phyloP scores from a whole-genome alignment of 1,140 invertebrate genomes.

The Nasonia vitripennis region DNA sequence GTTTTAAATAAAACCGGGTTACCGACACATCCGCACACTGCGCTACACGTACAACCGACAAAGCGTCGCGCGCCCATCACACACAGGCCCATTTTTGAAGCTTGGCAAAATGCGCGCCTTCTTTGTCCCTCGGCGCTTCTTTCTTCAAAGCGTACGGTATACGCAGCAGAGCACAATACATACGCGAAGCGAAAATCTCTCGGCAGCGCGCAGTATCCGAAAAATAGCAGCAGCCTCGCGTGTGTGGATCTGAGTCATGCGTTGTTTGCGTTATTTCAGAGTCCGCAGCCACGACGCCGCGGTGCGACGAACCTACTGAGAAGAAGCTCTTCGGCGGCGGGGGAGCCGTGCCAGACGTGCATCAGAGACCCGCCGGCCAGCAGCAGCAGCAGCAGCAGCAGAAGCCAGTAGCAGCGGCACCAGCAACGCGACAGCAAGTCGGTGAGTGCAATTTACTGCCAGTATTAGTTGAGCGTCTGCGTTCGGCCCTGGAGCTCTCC shows the following conservation, averaged over 20 bases:
- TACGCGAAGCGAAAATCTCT: neutral
- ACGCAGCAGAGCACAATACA: too few species aligned
- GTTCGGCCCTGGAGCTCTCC: constrained; percentile 69
- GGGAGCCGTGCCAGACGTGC: constrained; percentile 11
- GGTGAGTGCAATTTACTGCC: constrained; percentile 75
- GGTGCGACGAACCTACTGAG: constrained; percentile 54
- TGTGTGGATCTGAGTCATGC: neutral
- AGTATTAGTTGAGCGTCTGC: constrained; percentile 72
- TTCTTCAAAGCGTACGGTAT: neutral
- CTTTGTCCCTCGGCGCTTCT: neutral
- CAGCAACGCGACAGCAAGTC: constrained; percentile 42
- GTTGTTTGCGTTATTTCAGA: constrained; percentile 57
- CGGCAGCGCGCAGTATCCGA: neutral
- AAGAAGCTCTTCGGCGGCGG: constrained; percentile 53
- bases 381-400: constrained; percentile 45
- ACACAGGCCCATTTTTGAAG: constrained; percentile 34
- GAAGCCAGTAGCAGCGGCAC: constrained; percentile 44
- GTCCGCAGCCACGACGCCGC: constrained; percentile 51
- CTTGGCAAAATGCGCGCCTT: constrained; percentile 1
- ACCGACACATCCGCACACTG: constrained; percentile 32
- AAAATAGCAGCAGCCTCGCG: neutral
- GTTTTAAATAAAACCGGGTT: constrained; percentile 70
- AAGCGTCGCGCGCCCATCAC: neutral
- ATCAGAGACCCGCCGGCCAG: neutral
- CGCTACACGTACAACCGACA: neutral